Evolutionary conservation across 2,888 invertebrate genomes (phyloP).

Genomic region (Philaethria dido): DNA sequence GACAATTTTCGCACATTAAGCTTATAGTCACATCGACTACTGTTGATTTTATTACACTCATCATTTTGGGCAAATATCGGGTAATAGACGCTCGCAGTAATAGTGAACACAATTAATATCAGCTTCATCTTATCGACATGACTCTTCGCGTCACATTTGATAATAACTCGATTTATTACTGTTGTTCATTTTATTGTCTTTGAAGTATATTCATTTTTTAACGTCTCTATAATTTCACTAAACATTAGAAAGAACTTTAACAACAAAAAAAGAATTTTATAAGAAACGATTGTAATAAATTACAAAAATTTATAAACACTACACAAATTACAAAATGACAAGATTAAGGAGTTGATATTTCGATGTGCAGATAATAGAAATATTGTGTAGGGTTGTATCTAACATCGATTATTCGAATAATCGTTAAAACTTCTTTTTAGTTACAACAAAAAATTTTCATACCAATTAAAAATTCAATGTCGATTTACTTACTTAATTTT

Average conservation of each 20-base stretch:
- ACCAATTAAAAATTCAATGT: too few relatives aligned
- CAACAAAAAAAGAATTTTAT: not conserved
- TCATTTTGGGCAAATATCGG: constrained; percentile 64
- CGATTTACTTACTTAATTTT: too few relatives aligned
- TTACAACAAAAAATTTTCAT: too few relatives aligned
- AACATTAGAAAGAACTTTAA: not conserved
- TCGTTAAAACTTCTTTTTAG: not conserved
- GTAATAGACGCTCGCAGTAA: constrained; percentile 57
- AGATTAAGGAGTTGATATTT: not conserved
- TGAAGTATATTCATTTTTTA: constrained; percentile 34
- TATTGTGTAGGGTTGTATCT: not conserved
- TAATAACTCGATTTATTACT: constrained; percentile 38
- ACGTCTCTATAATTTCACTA: not conserved
- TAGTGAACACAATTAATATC: constrained; percentile 67
- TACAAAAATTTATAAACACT: constrained; percentile 13
- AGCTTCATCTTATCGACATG: constrained; percentile 73
- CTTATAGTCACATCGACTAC: constrained; percentile 69
- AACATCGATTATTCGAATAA: not conserved
- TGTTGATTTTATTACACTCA: constrained; percentile 67
- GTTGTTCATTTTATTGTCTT: constrained; percentile 28
- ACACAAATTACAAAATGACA: not conserved
- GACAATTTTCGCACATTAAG: constrained; percentile 66
- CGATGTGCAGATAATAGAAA: not conserved
- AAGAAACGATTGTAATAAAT: too few relatives aligned
- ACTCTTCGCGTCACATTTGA: constrained; percentile 38